These are phyloP conservation scores for Dipodomys spectabilis DNA, from an alignment of 2,113 vertebrate species.

Conservation along the genomic window DNA sequence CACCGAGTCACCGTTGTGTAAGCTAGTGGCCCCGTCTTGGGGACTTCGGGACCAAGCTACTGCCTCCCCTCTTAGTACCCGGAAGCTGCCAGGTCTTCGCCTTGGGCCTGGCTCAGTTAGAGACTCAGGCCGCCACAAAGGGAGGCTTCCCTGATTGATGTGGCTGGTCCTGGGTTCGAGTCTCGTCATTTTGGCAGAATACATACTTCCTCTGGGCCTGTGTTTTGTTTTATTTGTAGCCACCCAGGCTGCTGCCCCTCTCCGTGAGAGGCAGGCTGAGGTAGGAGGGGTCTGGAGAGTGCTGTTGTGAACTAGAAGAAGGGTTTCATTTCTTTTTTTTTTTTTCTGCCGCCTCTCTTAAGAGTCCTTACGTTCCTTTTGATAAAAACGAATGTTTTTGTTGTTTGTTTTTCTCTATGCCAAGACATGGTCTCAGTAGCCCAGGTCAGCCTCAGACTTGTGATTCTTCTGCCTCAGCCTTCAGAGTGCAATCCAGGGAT, in stretches of 20 bases:
- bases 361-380: too few relatives aligned
- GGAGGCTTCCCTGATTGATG: background rate
- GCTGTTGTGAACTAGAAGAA: background rate
- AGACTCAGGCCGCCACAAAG: background rate
- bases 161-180: background rate
- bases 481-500: background rate
- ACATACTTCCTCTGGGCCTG: background rate
- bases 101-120: background rate
- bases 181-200: background rate
- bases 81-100: background rate
- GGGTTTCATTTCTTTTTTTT: too few relatives aligned
- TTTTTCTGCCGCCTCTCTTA: background rate
- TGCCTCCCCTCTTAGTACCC: background rate
- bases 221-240: background rate
- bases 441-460: too few relatives aligned
- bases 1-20: background rate
- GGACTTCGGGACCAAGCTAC: background rate
- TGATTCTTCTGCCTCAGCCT: background rate
- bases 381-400: background rate
- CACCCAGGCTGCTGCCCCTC: background rate
- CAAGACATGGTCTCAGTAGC: too few relatives aligned
- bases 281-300: background rate
- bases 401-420: too few relatives aligned
- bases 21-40: background rate
- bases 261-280: background rate